Evolutionary conservation across 2,888 invertebrate genomes (phyloP), one percentile per base, ranked within the genome.

Genomic region (Halictus quadricinctus): DNA sequence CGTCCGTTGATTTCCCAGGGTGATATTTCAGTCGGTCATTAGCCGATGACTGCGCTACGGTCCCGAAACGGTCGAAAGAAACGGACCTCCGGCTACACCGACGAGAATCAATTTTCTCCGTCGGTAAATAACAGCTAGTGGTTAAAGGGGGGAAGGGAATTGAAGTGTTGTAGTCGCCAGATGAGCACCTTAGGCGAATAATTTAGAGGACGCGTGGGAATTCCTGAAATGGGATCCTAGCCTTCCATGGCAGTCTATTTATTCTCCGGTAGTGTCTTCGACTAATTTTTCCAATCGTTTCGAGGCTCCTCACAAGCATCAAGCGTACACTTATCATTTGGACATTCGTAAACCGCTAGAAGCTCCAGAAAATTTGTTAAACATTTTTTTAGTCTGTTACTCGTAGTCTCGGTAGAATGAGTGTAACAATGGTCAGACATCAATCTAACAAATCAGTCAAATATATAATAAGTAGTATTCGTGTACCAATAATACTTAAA

Each of bases 11-110:
- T 90, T 90, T 90, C 90, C 90, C 90, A 83, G 50, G 88, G 73
- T 83, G 90, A 88, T 90, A 84, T 86, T 90, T 84, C 82, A 80
- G 72, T 58, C 78, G 80, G 83, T 89, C 87, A 90, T 90, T 90
- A 90, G 88, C 83, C 80, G 36, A 25, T 54, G 75, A 80, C 74
- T 70, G 70, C 78, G 54, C 80, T 58, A 10, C 66, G 25, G 72
- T 15, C 13, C n/a, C 36, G 25, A 69, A 76, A 70, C 46, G 25
- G 21, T 41, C 43, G 69, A 82, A 76, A 60, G 77, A 84, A 54
- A 21, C 15, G 21, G 8, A 7, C 18, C 43, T 13, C 13, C 5
- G n/a, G 0, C 43, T 18, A 3, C 10, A 25, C 46, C n/a, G 50
- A 4, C 50, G 76, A 36, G 41, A 74, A 83, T 83, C 48, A 60